Conservation (phyloP, 2,888 invertebrate genomes). For the Drosophila fungiperda region DNA sequence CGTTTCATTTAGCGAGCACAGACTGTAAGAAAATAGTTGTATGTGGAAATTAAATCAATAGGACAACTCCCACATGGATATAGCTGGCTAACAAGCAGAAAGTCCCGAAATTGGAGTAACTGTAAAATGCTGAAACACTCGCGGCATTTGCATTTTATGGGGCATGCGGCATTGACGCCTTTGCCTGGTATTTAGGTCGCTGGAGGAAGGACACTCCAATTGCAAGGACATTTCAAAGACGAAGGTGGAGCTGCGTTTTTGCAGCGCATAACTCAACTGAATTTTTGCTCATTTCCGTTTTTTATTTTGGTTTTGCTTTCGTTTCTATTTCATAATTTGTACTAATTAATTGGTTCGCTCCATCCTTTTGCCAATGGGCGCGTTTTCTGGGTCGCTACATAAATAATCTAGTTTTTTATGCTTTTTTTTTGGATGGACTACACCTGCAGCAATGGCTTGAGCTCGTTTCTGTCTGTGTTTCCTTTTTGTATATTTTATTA, state of each 20-base stretch:
- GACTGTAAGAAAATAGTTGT: slow-evolving; percentile 24
- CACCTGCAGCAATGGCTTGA: slow-evolving; percentile 39
- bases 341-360: slow-evolving; percentile 69
- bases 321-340: slow-evolving; percentile 62
- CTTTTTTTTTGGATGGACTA: slow-evolving; percentile 7
- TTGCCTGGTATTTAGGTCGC: slow-evolving; percentile 63
- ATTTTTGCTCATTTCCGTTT: slow-evolving; percentile 39
- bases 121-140: slow-evolving; percentile 10
- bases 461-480: background rate
- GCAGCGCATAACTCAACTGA: slow-evolving; percentile 52
- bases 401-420: slow-evolving; percentile 52
- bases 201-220: slow-evolving; percentile 16
- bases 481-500: slow-evolving; percentile 39
- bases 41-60: slow-evolving; percentile 73
- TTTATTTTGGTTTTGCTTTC: slow-evolving; percentile 11
- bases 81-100: slow-evolving; percentile 5
- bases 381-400: slow-evolving; percentile 52
- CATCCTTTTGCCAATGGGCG: slow-evolving; percentile 36
- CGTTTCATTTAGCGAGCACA: background rate
- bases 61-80: slow-evolving; percentile 73
- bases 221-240: slow-evolving; percentile 77
- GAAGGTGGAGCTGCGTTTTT: slow-evolving; percentile 47
- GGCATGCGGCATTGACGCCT: slow-evolving; percentile 29
- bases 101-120: slow-evolving; percentile 56
- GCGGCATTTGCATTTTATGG: slow-evolving; percentile 63